These are phyloP conservation scores for Zaprionus inermis DNA, from an alignment of 1,140 invertebrate genomes.

Conservation along the genomic window DNA sequence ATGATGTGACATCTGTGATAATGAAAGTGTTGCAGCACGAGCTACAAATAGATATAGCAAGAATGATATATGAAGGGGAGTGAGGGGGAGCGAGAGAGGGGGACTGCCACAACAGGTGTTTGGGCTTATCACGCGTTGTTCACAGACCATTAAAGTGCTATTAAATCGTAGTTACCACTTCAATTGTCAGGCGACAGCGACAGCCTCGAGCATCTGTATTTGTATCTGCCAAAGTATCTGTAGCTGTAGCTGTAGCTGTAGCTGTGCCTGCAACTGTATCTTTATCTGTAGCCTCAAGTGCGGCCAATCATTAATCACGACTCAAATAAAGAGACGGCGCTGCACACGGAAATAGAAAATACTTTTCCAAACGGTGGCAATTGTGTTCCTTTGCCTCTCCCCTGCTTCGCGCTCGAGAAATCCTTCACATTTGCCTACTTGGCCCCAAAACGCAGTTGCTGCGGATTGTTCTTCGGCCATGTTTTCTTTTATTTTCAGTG, in stretches of 20 bases:
- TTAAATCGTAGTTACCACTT: conserved; percentile 76
- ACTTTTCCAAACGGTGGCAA: conserved; percentile 49
- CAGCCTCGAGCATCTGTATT: conserved; percentile 27
- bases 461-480: conserved; percentile 37
- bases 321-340: conserved; percentile 66
- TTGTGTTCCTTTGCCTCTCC: neutral
- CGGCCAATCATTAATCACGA: conserved; percentile 68
- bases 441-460: conserved; percentile 16
- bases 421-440: conserved; percentile 46
- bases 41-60: conserved; percentile 43
- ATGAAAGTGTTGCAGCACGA: conserved; percentile 74
- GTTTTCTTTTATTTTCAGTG: conserved; percentile 35
- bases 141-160: conserved; percentile 77
- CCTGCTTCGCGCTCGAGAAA: too few relatives aligned
- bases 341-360: conserved; percentile 43
- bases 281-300: conserved; percentile 20
- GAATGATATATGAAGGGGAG: conserved; percentile 32
- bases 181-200: conserved; percentile 42
- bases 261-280: conserved; percentile 40
- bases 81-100: conserved; percentile 11
- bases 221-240: conserved; percentile 15
- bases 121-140: conserved; percentile 61
- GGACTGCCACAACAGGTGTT: conserved; percentile 69
- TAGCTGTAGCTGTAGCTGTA: conserved; percentile 19
- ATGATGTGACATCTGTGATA: conserved; percentile 82